These are phyloP conservation scores for Ascidia mentula DNA, from an alignment of 23 tunicate species.

Conservation along the genomic window DNA sequence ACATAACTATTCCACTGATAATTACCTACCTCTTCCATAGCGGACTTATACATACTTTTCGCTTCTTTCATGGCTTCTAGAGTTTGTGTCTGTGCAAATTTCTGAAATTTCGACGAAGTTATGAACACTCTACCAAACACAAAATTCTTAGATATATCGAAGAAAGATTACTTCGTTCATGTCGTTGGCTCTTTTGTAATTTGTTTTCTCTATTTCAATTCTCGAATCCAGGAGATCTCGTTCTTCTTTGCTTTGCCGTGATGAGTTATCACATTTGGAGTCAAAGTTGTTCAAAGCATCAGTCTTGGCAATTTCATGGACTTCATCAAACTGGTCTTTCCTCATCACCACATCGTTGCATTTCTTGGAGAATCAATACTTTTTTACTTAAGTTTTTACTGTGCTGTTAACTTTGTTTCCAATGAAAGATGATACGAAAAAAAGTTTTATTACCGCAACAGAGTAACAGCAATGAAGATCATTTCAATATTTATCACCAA, in stretches of 20 bases:
- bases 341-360: background rate
- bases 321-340: background rate
- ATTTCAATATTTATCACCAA: no score
- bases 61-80: constrained; percentile 2
- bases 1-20: no score
- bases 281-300: background rate
- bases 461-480: no score
- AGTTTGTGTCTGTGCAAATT: background rate
- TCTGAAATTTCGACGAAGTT: no score
- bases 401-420: no score
- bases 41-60: background rate
- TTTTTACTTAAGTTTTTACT: no score
- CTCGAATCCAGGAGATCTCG: background rate
- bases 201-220: background rate
- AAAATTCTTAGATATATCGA: background rate
- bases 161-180: background rate
- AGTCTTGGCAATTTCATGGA: background rate
- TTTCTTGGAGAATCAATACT: background rate
- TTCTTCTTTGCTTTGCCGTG: background rate
- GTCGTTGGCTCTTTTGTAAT: constrained; percentile 5
- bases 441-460: no score
- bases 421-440: no score
- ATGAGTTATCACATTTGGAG: background rate
- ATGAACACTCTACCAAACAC: background rate
- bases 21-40: background rate